These are phyloP conservation scores for Toxotes chatareus DNA, from an alignment of 2,113 vertebrate genomes.

Conservation along the genomic window DNA sequence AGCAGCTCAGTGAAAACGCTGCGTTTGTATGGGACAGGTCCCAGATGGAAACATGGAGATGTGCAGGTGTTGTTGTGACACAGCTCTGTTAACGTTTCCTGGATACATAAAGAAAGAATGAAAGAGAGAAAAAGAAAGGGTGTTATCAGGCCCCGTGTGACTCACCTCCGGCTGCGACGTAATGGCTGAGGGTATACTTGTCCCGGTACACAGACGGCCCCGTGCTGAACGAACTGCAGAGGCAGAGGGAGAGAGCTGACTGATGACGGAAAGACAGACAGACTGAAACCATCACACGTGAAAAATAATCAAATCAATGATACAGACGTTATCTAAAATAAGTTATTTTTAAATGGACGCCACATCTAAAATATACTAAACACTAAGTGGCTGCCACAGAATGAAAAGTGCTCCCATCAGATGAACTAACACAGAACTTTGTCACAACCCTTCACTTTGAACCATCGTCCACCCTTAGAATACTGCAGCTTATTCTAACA, in stretches of 20 bases:
- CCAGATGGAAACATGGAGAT: neutral
- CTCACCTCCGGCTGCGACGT: conserved; percentile 91
- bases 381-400: neutral
- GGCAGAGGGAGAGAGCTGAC: neutral
- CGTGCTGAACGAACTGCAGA: conserved; percentile 86
- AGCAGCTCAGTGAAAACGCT: neutral
- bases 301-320: neutral
- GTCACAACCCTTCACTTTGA: neutral
- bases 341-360: neutral
- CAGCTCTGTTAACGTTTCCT: neutral
- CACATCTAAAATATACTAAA: neutral
- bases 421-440: neutral
- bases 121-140: neutral
- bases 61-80: neutral
- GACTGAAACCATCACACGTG: too few relatives aligned
- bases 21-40: too few relatives aligned
- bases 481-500: neutral
- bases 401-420: neutral
- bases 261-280: neutral
- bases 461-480: neutral
- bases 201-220: conserved; percentile 88
- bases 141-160: neutral
- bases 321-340: neutral
- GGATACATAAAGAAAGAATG: neutral
- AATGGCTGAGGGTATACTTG: conserved; percentile 85